Conservation (phyloP, 1,140 invertebrate species). For the Panonychus citri region DNA sequence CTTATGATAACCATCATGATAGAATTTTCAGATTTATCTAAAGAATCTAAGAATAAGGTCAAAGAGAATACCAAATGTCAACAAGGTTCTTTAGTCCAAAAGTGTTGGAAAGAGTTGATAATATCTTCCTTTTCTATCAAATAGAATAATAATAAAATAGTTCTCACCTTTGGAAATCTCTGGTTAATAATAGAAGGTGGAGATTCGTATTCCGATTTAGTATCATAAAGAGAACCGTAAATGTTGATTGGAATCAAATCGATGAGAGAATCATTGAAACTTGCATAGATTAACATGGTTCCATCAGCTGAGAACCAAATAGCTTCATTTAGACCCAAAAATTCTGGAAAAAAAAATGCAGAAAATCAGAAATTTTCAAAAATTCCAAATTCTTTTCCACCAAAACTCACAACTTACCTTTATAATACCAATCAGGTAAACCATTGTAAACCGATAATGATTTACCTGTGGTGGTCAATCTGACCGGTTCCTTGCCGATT, state of each 20-base stretch:
- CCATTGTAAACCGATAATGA: conserved; percentile 63
- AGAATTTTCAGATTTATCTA: no score
- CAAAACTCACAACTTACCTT: conserved; percentile 23
- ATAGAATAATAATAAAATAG: no score
- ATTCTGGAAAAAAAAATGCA: not conserved
- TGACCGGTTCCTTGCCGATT: conserved; percentile 30
- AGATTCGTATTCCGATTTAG: not conserved
- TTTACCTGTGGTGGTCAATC: conserved; percentile 44
- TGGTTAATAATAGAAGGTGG: not conserved
- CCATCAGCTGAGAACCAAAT: not conserved
- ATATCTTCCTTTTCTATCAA: no score
- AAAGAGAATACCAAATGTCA: no score
- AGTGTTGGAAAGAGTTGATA: no score
- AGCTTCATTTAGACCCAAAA: not conserved
- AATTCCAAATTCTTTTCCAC: no score
- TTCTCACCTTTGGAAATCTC: not conserved
- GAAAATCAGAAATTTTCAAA: not conserved
- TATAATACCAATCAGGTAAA: conserved; percentile 78
- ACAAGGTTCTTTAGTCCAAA: no score
- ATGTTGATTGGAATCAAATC: not conserved
- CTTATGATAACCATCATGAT: no score
- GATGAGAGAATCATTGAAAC: not conserved
- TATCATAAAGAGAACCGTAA: not conserved
- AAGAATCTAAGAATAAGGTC: no score
- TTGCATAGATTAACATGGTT: not conserved